Base-by-base conservation (phyloP, 1,140 invertebrate genomes). In the Nixonia krombeini region DNA sequence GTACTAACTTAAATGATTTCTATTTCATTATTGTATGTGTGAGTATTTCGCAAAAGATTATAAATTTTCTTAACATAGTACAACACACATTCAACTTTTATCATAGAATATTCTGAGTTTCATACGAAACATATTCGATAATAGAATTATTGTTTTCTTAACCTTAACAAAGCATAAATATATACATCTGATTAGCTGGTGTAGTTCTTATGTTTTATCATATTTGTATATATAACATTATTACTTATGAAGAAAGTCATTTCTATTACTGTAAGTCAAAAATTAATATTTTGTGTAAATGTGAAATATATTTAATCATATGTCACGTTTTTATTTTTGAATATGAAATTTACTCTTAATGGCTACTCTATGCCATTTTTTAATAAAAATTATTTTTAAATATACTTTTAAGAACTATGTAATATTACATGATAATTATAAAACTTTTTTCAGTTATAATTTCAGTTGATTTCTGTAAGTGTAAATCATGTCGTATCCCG, bases 401-500 rank as follows among this genome's bases (percentile, higher is more conserved):
- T 33, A 15, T 31, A 7, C 38, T 47, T 31, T 25, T 29, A 46
- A 23, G 23, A 40, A 23, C 49, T 7, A 33, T 16, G 31, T 44
- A 2, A 23, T 31, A 46, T 25, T 26, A 21, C 37, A 38, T 17
- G 4, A 42, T 37, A 17, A 15, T 42, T n/a, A n/a, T 6, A 17
- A 31, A 52, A 31, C 47, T n/a, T n/a, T n/a, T n/a, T n/a, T n/a
- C n/a, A n/a, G n/a, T n/a, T n/a, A n/a, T n/a, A n/a, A n/a, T n/a
- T n/a, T n/a, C n/a, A n/a, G n/a, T n/a, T n/a, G n/a, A n/a, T n/a
- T n/a, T n/a, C n/a, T n/a, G n/a, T n/a, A n/a, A n/a, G n/a, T 29
- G 56, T 38, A 37, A 46, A 66, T 44, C 35, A 85, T 85, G 84
- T 85, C 84, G 33, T 85, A 85, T 69, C 84, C 84, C 51, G 84